Base-by-base conservation (phyloP, 2,888 invertebrate species). In the Caenorhabditis imperialis region DNA sequence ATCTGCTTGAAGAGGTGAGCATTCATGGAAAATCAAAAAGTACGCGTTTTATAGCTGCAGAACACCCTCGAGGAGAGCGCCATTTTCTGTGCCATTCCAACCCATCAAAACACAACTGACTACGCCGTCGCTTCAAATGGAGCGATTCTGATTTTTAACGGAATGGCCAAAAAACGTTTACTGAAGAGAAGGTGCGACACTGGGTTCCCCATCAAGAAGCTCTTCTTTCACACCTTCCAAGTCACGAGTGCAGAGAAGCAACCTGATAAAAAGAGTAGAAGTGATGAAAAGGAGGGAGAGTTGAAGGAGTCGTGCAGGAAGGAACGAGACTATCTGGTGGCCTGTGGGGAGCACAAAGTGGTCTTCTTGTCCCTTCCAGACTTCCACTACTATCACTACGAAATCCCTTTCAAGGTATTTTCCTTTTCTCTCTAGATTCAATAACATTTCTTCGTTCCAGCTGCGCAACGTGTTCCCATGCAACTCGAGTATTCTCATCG, bases 351-450 rank as follows among this genome's bases (percentile, higher is more conserved):
- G 12, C 63, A 78, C 20, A 44, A 53, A 3, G 55, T 81, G 5
- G 65, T 62, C 14, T 78, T 81, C 44, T 48, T 73, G 8, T 50
- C 63, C 5, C 53, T 67, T 4, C 48, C 45, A 1, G 78, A 76
- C 55, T 72, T 50, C 25, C 78, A 77, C 53, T 67, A 70, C 22
- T 79, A 76, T 55, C 50, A 77, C 20, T 79, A 76, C 40, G 73
- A 58, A 37, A 75, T 80, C 18, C 82, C 82, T 1, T 82, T 82
- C 65, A 78, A 79, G 54, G 81, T 78, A 14, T 30, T 20, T 4
- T 42, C 12, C 0, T 14, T 37, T 27, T 14, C 27, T 30, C 25
- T 42, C 2, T 10, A n/a, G n/a, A n/a, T n/a, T n/a, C n/a, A n/a
- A n/a, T n/a, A n/a, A n/a, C 5, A 14, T 23, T 47, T 27, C 12